Conservation (phyloP, 2,888 invertebrate species). For the Andrena fulva region DNA sequence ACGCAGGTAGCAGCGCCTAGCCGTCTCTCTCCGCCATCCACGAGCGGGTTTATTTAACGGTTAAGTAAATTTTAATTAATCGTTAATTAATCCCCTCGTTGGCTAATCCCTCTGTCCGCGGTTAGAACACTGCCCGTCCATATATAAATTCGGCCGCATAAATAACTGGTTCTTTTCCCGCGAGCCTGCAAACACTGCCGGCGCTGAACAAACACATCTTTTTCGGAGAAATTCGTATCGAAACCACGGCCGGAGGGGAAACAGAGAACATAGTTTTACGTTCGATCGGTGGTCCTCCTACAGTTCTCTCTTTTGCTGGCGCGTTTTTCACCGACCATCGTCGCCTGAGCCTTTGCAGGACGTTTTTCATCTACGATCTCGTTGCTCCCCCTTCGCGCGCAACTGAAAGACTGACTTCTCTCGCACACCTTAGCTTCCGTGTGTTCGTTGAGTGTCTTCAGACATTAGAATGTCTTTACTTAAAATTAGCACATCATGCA, state of each 20-base stretch:
- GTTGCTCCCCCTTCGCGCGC: neutral
- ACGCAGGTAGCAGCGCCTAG: neutral
- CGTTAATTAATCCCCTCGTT: conserved; percentile 45
- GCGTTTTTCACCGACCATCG: conserved; percentile 1
- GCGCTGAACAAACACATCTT: conserved; percentile 21
- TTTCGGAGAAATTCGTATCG: neutral
- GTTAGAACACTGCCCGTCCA: neutral
- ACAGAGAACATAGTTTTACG: neutral
- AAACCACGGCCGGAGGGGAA: neutral
- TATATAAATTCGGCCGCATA: conserved; percentile 29
- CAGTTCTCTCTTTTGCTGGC: neutral
- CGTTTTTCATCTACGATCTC: neutral
- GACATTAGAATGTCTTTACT: too few relatives aligned
- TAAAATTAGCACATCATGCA: too few relatives aligned
- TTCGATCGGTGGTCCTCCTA: neutral
- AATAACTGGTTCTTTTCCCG: conserved; percentile 6
- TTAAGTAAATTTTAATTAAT: conserved; percentile 58
- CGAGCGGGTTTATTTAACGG: conserved; percentile 43
- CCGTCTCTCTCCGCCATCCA: neutral
- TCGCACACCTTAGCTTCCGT: neutral
- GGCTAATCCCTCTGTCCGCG: conserved; percentile 14
- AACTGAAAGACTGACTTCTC: neutral
- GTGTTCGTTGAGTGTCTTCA: neutral
- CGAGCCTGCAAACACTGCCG: neutral
- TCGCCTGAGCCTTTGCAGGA: neutral